Percentiles rank a stretch among this genome's conserved stretches.
These are phyloP conservation scores for Cerceris ruficornis DNA, from an alignment of 2,888 invertebrate species.

Conservation along the genomic window DNA sequence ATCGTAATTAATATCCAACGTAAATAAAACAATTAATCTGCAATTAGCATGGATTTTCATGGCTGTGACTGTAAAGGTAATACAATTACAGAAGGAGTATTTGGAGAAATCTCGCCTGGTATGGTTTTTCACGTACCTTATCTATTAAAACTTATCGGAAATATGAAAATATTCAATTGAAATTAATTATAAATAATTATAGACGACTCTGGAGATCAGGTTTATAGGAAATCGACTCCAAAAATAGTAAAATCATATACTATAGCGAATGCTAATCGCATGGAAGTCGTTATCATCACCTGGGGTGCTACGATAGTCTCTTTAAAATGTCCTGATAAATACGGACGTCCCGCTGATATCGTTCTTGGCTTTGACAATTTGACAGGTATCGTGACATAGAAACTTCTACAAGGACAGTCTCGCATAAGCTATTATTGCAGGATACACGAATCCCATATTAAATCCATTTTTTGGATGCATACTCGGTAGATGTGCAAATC, in stretches of 20 bases:
- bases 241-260: constrained; percentile 81
- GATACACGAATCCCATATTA: constrained; percentile 84
- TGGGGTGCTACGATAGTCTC: constrained; percentile 92
- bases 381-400: constrained; percentile 83
- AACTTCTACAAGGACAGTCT: not conserved
- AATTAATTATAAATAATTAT: constrained; percentile 16
- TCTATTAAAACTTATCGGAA: not conserved
- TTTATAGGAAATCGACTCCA: constrained; percentile 20
- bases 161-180: not conserved
- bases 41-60: constrained; percentile 45
- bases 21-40: not conserved
- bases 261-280: constrained; percentile 86
- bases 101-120: constrained; percentile 69
- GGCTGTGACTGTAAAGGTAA: constrained; percentile 68
- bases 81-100: constrained; percentile 70
- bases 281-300: constrained; percentile 87
- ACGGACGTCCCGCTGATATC: constrained; percentile 88
- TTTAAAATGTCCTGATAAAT: constrained; percentile 88
- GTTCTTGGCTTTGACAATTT: constrained; percentile 91
- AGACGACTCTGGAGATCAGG: constrained; percentile 33
- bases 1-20: not conserved
- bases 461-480: constrained; percentile 94
- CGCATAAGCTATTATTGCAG: constrained; percentile 79
- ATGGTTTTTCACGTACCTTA: constrained; percentile 23
- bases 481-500: constrained; percentile 93